These are phyloP conservation scores for Leptarthrus brevirostris DNA, from an alignment of 2,888 invertebrate species.

Conservation along the genomic window DNA sequence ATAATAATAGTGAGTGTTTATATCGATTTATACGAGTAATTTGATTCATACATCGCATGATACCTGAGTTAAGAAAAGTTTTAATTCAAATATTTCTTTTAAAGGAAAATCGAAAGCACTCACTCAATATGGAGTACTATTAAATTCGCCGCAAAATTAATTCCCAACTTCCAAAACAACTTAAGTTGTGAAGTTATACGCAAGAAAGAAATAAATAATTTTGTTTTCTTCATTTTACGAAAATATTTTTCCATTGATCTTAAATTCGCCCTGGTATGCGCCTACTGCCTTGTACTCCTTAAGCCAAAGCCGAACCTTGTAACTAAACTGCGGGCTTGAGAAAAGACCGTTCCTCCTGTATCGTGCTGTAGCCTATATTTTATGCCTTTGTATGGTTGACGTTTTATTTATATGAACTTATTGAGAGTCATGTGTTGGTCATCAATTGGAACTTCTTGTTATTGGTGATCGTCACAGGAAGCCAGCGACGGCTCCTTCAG, in stretches of 20 bases:
- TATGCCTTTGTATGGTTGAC: constrained; percentile 44
- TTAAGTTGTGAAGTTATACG: no score
- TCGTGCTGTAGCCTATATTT: constrained; percentile 17
- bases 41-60: no score
- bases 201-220: constrained; percentile 26
- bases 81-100: no score
- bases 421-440: constrained; percentile 28
- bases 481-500: constrained; percentile 20
- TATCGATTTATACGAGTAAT: no score
- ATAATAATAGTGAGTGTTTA: no score
- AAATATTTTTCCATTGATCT: constrained; percentile 14
- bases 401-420: constrained; percentile 46
- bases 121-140: no score
- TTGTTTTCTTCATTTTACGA: neutral
- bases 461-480: constrained; percentile 44
- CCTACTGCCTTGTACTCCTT: constrained; percentile 25
- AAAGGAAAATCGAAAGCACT: no score
- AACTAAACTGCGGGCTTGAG: neutral
- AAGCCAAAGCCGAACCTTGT: neutral
- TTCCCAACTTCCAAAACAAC: no score
- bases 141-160: no score
- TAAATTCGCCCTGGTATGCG: constrained; percentile 4
- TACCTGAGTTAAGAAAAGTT: no score
- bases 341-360: neutral
- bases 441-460: constrained; percentile 7